Conservation (phyloP, 2,888 invertebrate genomes). For the Aspidiotus rigidus region DNA sequence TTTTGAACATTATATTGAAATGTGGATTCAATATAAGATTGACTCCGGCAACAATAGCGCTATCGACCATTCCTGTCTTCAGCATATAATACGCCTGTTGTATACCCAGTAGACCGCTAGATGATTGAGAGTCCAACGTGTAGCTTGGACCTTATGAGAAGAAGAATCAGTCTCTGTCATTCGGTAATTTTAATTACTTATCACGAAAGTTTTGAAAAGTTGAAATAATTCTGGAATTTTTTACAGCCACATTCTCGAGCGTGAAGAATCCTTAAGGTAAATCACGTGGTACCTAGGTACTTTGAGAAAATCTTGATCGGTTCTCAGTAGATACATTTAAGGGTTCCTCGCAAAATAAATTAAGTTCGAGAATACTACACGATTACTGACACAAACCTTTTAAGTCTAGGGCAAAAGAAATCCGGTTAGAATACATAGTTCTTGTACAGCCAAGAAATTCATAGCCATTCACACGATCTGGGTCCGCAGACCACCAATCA, state of each 20-base stretch:
- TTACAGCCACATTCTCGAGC: no score
- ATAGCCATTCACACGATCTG: constrained; percentile 35
- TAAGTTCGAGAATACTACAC: background rate
- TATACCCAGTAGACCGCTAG: constrained; percentile 49
- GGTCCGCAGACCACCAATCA: constrained; percentile 36
- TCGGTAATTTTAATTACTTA: no score
- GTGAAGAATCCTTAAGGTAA: no score
- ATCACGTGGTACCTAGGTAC: no score
- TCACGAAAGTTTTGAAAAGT: no score
- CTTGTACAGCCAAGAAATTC: constrained; percentile 36
- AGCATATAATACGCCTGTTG: constrained; percentile 44
- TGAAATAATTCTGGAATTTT: no score
- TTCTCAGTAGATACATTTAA: no score
- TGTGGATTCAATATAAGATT: constrained; percentile 86
- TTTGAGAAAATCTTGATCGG: no score
- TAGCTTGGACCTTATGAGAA: constrained; percentile 47
- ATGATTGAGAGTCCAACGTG: constrained; percentile 52
- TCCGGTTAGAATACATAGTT: constrained; percentile 35
- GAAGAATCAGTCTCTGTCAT: no score
- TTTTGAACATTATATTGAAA: constrained; percentile 84
- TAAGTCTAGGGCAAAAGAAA: constrained; percentile 35
- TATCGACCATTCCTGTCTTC: constrained; percentile 44
- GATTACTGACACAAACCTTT: constrained; percentile 17
- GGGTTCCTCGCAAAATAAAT: background rate
- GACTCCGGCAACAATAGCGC: constrained; percentile 53